Conservation (phyloP, 2,888 invertebrate species). For the Ethmia dodecea region DNA sequence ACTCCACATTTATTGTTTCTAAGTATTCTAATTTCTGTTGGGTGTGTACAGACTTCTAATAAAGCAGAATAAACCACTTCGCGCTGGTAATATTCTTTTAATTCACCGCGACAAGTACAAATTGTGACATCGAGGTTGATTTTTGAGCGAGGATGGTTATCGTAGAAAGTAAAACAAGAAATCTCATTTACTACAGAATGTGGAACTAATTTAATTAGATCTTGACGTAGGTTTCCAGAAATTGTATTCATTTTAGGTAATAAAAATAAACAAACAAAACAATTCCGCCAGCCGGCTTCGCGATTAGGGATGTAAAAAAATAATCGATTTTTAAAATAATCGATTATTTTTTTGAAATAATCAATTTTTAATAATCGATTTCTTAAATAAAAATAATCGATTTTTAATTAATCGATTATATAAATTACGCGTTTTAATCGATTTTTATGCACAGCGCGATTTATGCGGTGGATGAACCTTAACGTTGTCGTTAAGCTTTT, state of each 20-base stretch:
- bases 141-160: conserved; percentile 47
- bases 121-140: conserved; percentile 45
- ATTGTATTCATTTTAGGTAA: conserved; percentile 1
- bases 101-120: conserved; percentile 44
- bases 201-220: conserved; percentile 41
- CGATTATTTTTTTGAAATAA: too few relatives aligned
- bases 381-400: too few relatives aligned
- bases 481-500: too few relatives aligned
- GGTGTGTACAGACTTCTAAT: conserved; percentile 21
- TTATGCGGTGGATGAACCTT: too few relatives aligned
- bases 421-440: too few relatives aligned
- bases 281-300: too few relatives aligned
- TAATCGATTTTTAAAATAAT: too few relatives aligned
- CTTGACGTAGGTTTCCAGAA: conserved; percentile 32
- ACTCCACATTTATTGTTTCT: conserved; percentile 45
- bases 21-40: conserved; percentile 36
- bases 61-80: conserved; percentile 34
- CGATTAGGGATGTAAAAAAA: too few relatives aligned
- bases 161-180: conserved; percentile 50
- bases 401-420: too few relatives aligned
- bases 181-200: conserved; percentile 37
- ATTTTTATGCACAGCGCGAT: too few relatives aligned
- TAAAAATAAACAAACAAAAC: too few relatives aligned
- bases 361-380: too few relatives aligned
- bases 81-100: conserved; percentile 49